Conservation (phyloP, 2,888 invertebrate genomes). For the Drosophila yooni region DNA sequence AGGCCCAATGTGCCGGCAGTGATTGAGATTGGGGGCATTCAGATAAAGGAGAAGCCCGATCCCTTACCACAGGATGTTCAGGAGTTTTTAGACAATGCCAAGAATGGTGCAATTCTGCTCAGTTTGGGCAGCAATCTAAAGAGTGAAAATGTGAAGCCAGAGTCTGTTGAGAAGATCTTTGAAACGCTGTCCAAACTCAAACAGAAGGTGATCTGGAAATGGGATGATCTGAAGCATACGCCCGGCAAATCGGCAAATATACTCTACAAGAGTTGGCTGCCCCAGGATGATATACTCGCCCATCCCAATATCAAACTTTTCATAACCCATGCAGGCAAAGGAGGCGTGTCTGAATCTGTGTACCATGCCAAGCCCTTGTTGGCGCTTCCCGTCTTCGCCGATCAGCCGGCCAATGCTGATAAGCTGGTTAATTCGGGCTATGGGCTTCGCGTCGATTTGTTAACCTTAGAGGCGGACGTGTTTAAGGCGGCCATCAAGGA, state of each 20-base stretch:
- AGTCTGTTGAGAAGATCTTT: slow-evolving; percentile 86
- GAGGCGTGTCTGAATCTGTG: slow-evolving; percentile 88
- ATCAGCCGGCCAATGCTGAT: slow-evolving; percentile 80
- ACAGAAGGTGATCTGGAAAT: slow-evolving; percentile 89
- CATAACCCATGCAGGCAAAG: slow-evolving; percentile 89
- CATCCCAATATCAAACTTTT: slow-evolving; percentile 87
- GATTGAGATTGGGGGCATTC: slow-evolving; percentile 84
- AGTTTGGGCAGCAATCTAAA: slow-evolving; percentile 85
- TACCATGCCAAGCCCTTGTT: slow-evolving; percentile 87
- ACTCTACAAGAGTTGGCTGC: slow-evolving; percentile 87
- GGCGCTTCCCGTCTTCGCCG: slow-evolving; percentile 82
- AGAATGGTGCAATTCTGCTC: slow-evolving; percentile 85
- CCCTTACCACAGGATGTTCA: slow-evolving; percentile 83
- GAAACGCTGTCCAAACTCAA: slow-evolving; percentile 87
- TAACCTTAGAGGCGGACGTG: slow-evolving; percentile 52
- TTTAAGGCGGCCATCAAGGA: slow-evolving; percentile 68
- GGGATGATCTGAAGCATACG: slow-evolving; percentile 87
- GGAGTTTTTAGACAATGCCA: slow-evolving; percentile 80
- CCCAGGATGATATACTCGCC: slow-evolving; percentile 88
- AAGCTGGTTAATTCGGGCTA: slow-evolving; percentile 71
- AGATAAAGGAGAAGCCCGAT: slow-evolving; percentile 80
- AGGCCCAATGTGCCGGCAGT: slow-evolving; percentile 82
- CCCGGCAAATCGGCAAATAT: slow-evolving; percentile 85
- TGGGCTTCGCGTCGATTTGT: slow-evolving; percentile 68
- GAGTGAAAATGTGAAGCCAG: slow-evolving; percentile 85